A percentile compares a stretch with the other conserved stretches of the same genome.
These are phyloP conservation scores for Drosophila hamatofila DNA, from an alignment of 2,888 invertebrate species.

Conservation along the genomic window DNA sequence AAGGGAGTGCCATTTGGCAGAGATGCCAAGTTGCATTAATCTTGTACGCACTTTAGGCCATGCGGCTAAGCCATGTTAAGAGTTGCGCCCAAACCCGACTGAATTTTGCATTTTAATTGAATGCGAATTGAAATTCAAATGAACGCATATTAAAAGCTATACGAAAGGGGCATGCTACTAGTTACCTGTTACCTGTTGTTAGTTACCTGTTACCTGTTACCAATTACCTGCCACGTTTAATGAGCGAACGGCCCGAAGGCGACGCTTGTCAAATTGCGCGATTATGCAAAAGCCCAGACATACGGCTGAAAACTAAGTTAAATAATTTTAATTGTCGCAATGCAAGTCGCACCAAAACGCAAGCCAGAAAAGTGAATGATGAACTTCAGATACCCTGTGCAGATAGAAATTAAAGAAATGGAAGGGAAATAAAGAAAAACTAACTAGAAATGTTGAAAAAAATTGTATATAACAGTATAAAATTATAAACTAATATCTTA, in stretches of 20 bases:
- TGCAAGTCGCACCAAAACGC: not conserved
- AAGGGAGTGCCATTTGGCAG: slow-evolving; percentile 24
- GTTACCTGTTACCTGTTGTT: slow-evolving; percentile 12
- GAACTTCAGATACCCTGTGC: slow-evolving; percentile 14
- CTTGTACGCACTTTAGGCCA: slow-evolving; percentile 54
- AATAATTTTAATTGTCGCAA: slow-evolving; percentile 67
- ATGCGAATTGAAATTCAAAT: slow-evolving; percentile 55
- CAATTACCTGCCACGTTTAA: slow-evolving; percentile 35
- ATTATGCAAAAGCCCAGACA: slow-evolving; percentile 62
- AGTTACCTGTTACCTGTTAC: slow-evolving; percentile 20
- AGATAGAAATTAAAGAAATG: not conserved
- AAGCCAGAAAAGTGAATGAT: not conserved
- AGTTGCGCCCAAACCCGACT: slow-evolving; percentile 2
- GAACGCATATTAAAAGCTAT: slow-evolving; percentile 38
- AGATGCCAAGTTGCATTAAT: slow-evolving; percentile 35
- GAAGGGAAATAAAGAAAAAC: not conserved
- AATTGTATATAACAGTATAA: too few species aligned
- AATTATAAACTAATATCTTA: too few species aligned
- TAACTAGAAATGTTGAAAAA: not conserved
- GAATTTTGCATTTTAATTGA: slow-evolving; percentile 56
- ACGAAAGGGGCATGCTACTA: slow-evolving; percentile 46
- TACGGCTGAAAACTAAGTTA: slow-evolving; percentile 18
- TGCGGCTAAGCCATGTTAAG: slow-evolving; percentile 4
- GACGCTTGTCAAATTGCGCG: slow-evolving; percentile 68
- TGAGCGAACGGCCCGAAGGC: slow-evolving; percentile 33